phyloP scores from a whole-genome alignment of 2,797 vertebrate genomes.

The Eulemur mongoz region DNA sequence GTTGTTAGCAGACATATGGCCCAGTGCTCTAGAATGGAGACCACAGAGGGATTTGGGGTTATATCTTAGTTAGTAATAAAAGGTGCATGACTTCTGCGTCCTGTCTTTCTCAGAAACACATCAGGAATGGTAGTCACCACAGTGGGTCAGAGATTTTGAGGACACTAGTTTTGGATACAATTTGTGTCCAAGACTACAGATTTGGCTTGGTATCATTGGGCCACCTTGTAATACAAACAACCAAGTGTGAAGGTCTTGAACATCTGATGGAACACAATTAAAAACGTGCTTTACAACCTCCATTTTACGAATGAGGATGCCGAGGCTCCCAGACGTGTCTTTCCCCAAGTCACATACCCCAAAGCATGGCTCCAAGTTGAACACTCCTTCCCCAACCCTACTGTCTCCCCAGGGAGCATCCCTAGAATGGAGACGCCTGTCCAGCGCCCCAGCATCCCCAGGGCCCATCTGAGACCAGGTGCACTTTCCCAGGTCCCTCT shows the following conservation, averaged over 20 bases:
- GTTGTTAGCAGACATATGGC: neutral
- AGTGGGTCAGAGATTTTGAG: neutral
- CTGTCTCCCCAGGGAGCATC: neutral
- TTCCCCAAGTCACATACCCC: neutral
- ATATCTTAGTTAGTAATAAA: neutral
- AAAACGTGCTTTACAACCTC: neutral
- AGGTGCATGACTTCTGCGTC: neutral
- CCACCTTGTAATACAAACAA: neutral
- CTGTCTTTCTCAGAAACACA: neutral
- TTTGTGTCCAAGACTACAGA: neutral
- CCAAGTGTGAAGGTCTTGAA: neutral
- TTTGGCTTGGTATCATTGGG: neutral
- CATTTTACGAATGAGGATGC: neutral
- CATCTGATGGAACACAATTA: neutral
- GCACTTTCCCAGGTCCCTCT: neutral
- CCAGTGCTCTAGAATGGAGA: neutral
- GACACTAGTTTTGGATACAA: neutral
- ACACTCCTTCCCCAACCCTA: neutral
- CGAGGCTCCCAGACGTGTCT: neutral
- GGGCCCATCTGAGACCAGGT: neutral
- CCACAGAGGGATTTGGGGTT: neutral
- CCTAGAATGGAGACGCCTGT: neutral
- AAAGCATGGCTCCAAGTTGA: neutral
- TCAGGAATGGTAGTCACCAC: neutral
- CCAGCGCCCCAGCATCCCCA: accelerated